Conservation (phyloP, 2,888 invertebrate genomes). For the Ornithoptera alexandrae region DNA sequence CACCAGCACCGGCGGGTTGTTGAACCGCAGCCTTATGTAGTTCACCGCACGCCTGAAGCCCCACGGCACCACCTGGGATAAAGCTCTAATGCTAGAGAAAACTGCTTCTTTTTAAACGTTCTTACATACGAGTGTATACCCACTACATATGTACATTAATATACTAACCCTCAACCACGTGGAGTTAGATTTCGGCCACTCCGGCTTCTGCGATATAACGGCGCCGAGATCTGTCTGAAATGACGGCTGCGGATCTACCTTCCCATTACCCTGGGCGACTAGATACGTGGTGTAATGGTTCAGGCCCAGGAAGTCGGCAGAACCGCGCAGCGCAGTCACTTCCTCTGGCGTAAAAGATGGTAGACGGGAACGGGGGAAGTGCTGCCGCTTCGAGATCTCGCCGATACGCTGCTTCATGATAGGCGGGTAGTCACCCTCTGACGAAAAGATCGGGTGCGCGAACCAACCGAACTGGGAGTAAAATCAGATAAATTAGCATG, state of each 20-base stretch:
- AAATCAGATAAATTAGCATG: too few relatives aligned
- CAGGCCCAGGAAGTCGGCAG: constrained; percentile 86
- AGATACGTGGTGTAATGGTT: constrained; percentile 85
- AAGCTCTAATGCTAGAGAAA: too few relatives aligned
- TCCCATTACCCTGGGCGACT: constrained; percentile 51
- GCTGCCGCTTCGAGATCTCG: constrained; percentile 79
- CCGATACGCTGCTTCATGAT: constrained; percentile 81
- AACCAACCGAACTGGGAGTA: constrained; percentile 81
- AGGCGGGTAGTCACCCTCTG: constrained; percentile 83
- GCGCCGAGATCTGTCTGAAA: constrained; percentile 65
- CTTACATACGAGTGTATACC: too few relatives aligned
- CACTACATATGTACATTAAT: too few relatives aligned
- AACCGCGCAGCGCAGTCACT: constrained; percentile 78
- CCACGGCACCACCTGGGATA: constrained; percentile 81
- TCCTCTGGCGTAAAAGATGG: constrained; percentile 82
- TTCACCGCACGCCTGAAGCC: constrained; percentile 82
- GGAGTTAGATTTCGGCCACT: constrained; percentile 74
- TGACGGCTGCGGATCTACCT: constrained; percentile 50
- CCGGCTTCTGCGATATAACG: constrained; percentile 54
- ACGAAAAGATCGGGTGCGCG: constrained; percentile 83
- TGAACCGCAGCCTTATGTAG: constrained; percentile 81
- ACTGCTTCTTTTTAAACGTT: too few relatives aligned
- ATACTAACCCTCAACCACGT: constrained; percentile 72
- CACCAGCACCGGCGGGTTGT: constrained; percentile 78
- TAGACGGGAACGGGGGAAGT: constrained; percentile 80